phyloP scores from a whole-genome alignment of 2,888 invertebrate genomes.

The Cataglyphis altisquamis region DNA sequence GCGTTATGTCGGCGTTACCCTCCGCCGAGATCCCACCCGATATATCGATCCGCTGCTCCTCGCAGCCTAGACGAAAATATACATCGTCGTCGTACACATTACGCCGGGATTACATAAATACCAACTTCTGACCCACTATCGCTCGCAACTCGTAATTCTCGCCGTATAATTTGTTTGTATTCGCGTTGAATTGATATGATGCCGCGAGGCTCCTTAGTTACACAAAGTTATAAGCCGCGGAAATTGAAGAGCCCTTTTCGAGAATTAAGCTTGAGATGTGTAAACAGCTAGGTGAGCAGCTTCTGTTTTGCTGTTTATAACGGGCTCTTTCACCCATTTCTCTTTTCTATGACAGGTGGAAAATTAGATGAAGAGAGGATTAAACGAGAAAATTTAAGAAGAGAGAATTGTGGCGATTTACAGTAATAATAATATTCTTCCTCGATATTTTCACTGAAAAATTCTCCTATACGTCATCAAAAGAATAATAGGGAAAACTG shows the following conservation, averaged over 20 bases:
- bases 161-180: slow-evolving; percentile 20
- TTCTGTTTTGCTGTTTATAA: not conserved
- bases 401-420: not conserved
- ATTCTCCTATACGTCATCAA: not conserved
- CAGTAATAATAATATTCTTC: no score
- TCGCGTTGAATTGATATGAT: not conserved
- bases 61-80: slow-evolving; percentile 40
- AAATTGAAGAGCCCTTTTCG: not conserved
- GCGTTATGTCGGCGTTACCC: slow-evolving; percentile 31
- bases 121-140: slow-evolving; percentile 39
- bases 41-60: slow-evolving; percentile 73
- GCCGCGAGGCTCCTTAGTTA: no score
- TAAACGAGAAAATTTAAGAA: not conserved
- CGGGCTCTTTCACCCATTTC: not conserved
- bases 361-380: not conserved
- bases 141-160: slow-evolving; percentile 18
- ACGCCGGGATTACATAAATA: slow-evolving; percentile 52
- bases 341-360: not conserved
- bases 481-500: not conserved
- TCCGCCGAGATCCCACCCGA: slow-evolving; percentile 38
- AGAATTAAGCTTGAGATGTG: not conserved
- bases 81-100: slow-evolving; percentile 39
- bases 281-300: not conserved
- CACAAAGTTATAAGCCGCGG: not conserved
- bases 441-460: no score